Evolutionary conservation across 2,113 vertebrate species (phyloP), one percentile per base, ranked within the genome.

Genomic region (Hyaena hyaena): DNA sequence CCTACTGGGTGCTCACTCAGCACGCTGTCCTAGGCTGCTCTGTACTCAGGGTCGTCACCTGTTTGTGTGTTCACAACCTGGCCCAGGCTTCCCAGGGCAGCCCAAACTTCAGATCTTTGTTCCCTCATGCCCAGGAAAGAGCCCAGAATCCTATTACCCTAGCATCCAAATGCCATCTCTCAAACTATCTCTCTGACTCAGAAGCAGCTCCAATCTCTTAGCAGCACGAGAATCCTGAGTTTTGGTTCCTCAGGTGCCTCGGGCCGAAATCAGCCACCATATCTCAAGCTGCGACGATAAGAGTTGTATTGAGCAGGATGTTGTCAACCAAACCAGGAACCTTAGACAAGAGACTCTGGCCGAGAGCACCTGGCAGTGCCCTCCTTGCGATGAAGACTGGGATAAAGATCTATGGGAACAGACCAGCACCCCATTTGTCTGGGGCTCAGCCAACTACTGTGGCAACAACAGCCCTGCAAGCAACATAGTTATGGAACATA

Each of bases 91-190:
- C 63, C 11, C 50, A 74, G 87, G 58, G 63, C 88, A 92, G 19
- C 77, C 58, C 84, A 93, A 14, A 39, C 86, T 90, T 69, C 88
- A 88, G 65, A 71, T 43, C 76, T 74, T 79, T 95, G 63, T 84
- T 95, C 73, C n/a, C 80, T 79, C n/a, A 0, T 65, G 53, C 39
- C 71, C 53, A 28, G 66, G 92, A 73, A 90, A 61, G 93, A 71
- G 61, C 77, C 86, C 82, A 86, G 96, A 97, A 96, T 77, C 19
- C 87, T 88, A n/a, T 68, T 69, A 50, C 31, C 53, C 35, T 98
- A 92, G 66, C 86, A 92, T 68, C 73, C 92, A 86, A 85, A 79
- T 58, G 48, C 53, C n/a, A 10, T 55, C 11, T 87, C 85, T 84
- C 80, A 93, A 73, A 43, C 84, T 92, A 61, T 92, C 93, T 88